Evolutionary conservation across 2,113 vertebrate species (phyloP), one percentile per base, ranked within the genome.

Genomic region (Ageneiosus marmoratus): DNA sequence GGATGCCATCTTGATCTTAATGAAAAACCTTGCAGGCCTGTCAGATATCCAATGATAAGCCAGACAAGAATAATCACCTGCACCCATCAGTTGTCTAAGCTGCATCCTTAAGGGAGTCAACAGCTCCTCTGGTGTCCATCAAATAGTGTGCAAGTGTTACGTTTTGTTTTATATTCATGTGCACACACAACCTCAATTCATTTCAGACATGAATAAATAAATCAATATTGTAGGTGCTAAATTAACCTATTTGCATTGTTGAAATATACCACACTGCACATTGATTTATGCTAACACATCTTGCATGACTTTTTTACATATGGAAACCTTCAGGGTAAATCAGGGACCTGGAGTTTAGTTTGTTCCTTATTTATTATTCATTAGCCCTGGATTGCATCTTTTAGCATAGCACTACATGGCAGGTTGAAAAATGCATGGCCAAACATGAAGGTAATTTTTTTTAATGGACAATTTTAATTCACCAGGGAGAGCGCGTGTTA

Each of bases 1-100:
- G 89, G 88, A 88, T 91, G 90, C 90, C 88, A 89, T 83, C 88
- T 88, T 88, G 89, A 81, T 85, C 89, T 85, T 90, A 94, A 93
- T 93, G 92, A 90, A 88, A 60, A 90, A 89, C 34, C n/a, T 27
- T 55, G 89, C 89, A 89, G 83, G 89, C 67, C 80, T 85, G 85
- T 51, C 87, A 89, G 87, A 87, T 87, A 89, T 86, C 84, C 90
- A 87, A 89, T 88, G 89, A 91, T 87, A 87, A 85, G 82, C 63
- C 29, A n/a, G 78, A 41, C 20, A 77, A 34, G 48, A 37, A 72
- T 53, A 63, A 70, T 58, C 63, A 48, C 37, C 32, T 60, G 32
- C 11, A 2, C 53, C 62, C 15, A 10, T 44, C 75, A 70, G 75
- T 29, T 9, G 10, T 60, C 82, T 37, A 60, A 46, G 34, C 34